phyloP scores from a whole-genome alignment of 1,140 invertebrate species.

The Lordiphosa clarofinis region DNA sequence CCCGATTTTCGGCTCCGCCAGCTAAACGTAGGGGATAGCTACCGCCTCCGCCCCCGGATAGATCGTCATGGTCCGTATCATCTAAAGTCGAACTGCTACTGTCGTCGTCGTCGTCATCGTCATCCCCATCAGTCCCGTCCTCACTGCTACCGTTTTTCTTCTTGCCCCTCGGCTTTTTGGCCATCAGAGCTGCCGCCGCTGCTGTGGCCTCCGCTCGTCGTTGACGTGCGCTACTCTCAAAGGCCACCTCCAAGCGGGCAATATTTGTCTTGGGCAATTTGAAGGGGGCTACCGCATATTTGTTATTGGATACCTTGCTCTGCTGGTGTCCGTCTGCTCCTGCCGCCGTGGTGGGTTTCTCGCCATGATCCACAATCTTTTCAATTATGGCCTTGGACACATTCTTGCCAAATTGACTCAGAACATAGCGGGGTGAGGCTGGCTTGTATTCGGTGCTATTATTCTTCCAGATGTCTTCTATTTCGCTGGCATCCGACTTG shows the following conservation, averaged over 20 bases:
- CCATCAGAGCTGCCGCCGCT: too few species aligned
- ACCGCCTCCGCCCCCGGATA: too few species aligned
- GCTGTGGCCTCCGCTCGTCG: not conserved
- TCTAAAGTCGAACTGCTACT: slow-evolving; percentile 9
- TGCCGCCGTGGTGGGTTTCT: not conserved
- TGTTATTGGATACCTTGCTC: slow-evolving; percentile 49
- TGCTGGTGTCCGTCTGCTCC: slow-evolving; percentile 3
- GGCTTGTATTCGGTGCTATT: slow-evolving; percentile 63
- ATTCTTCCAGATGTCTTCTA: slow-evolving; percentile 70
- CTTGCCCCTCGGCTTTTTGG: not conserved
- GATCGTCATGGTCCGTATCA: slow-evolving; percentile 6
- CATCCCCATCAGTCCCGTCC: slow-evolving; percentile 10
- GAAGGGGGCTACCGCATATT: slow-evolving; percentile 55
- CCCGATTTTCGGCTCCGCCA: slow-evolving; percentile 46
- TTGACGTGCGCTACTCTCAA: slow-evolving; percentile 12
- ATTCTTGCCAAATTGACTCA: slow-evolving; percentile 62
- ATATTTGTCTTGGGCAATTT: slow-evolving; percentile 51
- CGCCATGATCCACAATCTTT: slow-evolving; percentile 33
- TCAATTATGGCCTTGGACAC: slow-evolving; percentile 51
- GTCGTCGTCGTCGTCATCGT: slow-evolving; percentile 4
- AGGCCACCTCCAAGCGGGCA: slow-evolving; percentile 47
- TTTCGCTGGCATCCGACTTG: slow-evolving; percentile 29
- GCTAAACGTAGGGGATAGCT: slow-evolving; percentile 22
- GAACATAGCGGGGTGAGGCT: slow-evolving; percentile 55
- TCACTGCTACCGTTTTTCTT: slow-evolving; percentile 1